A percentile compares a stretch with the other conserved stretches of the same genome.
These are phyloP conservation scores for Panagrolaimus sp. DNA, from an alignment of 1,140 invertebrate genomes.

Conservation along the genomic window DNA sequence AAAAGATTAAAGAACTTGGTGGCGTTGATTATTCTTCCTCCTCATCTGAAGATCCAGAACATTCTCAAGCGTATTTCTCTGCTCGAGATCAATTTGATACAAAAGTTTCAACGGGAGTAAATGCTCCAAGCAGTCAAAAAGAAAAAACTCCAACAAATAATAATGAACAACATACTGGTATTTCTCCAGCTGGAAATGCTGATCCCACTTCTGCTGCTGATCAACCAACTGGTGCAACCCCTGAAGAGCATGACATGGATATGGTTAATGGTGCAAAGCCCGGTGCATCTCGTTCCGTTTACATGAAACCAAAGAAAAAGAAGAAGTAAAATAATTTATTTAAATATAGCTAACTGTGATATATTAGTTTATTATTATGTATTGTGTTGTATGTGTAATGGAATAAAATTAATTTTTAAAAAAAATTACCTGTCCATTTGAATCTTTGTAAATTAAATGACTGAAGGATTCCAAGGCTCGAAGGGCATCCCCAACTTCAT, in stretches of 20 bases:
- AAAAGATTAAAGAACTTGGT: conserved; percentile 3
- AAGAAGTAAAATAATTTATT: conserved; percentile 12
- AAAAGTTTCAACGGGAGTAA: too few relatives aligned
- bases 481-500: too few relatives aligned
- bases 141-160: neutral
- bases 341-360: too few relatives aligned
- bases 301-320: neutral
- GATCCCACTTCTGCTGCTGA: neutral
- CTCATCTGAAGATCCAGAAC: conserved; percentile 3
- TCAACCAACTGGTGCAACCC: neutral
- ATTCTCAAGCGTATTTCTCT: conserved; percentile 8
- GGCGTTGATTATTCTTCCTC: conserved; percentile 3
- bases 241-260: neutral
- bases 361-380: too few relatives aligned
- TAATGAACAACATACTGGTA: neutral
- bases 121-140: too few relatives aligned
- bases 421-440: too few relatives aligned
- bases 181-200: neutral
- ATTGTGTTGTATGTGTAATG: too few relatives aligned
- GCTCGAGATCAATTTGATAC: conserved; percentile 12
- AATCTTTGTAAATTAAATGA: too few relatives aligned
- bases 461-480: too few relatives aligned
- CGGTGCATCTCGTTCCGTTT: neutral
- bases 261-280: neutral
- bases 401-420: too few relatives aligned